Conservation (phyloP, 2,888 invertebrate genomes). For the Synanthedon vespiformis region DNA sequence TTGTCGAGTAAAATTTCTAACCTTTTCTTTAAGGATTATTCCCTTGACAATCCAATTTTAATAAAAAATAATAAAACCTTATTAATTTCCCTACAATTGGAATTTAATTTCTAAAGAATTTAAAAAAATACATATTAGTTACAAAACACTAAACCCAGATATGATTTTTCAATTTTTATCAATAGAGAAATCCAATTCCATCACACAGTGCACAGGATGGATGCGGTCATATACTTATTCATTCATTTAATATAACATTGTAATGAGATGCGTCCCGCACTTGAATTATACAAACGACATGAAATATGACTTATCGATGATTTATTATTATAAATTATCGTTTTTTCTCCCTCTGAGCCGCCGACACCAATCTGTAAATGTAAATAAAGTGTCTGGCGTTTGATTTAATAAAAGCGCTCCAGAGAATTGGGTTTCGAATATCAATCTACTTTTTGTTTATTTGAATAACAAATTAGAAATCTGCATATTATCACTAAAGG, state of each 20-base stretch:
- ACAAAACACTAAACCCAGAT: too few species aligned
- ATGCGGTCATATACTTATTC: conserved; percentile 8
- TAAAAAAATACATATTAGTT: too few species aligned
- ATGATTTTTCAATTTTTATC: too few species aligned
- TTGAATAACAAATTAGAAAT: neutral
- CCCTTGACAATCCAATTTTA: too few species aligned
- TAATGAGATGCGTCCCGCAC: conserved; percentile 33
- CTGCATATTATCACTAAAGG: neutral
- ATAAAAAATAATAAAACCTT: too few species aligned
- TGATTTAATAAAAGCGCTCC: conserved; percentile 50
- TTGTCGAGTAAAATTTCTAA: too few species aligned
- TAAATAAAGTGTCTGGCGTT: conserved; percentile 51
- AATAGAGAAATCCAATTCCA: too few species aligned
- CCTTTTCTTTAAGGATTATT: too few species aligned
- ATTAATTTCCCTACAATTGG: too few species aligned
- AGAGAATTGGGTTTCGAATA: conserved; percentile 13
- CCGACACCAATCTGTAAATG: conserved; percentile 45
- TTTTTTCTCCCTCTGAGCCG: conserved; percentile 29
- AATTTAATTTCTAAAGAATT: too few species aligned
- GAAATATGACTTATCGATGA: conserved; percentile 48
- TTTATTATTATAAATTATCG: conserved; percentile 55
- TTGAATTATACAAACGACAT: conserved; percentile 16
- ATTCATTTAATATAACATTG: conserved; percentile 39
- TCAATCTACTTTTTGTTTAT: conserved; percentile 25
- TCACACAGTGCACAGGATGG: neutral